Conservation (phyloP, 1,140 invertebrate genomes). For the Euura lappo region DNA sequence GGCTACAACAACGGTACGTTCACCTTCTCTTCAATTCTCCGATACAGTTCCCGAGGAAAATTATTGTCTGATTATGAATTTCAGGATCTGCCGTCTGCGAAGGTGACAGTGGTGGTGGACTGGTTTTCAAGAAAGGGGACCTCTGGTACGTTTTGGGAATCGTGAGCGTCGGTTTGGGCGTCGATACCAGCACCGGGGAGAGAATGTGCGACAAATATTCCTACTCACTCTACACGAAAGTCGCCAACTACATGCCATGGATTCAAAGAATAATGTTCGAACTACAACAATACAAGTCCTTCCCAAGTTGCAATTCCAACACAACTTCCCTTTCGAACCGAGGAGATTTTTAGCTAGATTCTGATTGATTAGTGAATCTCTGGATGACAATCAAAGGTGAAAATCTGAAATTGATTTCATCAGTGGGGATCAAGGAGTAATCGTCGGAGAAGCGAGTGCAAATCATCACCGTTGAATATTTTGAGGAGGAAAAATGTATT, state of each 20-base stretch:
- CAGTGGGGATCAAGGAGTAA: no score
- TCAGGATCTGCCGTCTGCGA: slow-evolving; percentile 54
- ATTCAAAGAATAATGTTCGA: slow-evolving; percentile 44
- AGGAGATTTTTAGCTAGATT: no score
- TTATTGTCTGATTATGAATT: slow-evolving; percentile 20
- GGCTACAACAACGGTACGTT: slow-evolving; percentile 52
- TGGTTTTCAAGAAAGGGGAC: slow-evolving; percentile 41
- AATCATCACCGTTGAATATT: no score
- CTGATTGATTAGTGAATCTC: no score
- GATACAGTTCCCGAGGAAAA: background rate
- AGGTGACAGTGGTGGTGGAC: slow-evolving; percentile 56
- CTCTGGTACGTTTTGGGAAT: slow-evolving; percentile 53
- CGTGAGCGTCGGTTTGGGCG: slow-evolving; percentile 49
- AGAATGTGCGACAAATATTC: slow-evolving; percentile 42
- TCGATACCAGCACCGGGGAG: slow-evolving; percentile 24
- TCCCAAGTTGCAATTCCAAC: slow-evolving; percentile 27
- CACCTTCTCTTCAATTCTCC: background rate
- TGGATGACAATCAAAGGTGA: no score
- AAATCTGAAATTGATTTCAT: no score
- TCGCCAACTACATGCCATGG: slow-evolving; percentile 49
- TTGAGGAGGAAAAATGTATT: no score
- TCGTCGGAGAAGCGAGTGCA: no score
- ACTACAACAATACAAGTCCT: slow-evolving; percentile 30
- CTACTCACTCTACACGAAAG: slow-evolving; percentile 51
- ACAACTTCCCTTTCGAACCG: no score